Base-by-base conservation (phyloP, 1,140 invertebrate genomes). In the Oreohelix idahoensis region DNA sequence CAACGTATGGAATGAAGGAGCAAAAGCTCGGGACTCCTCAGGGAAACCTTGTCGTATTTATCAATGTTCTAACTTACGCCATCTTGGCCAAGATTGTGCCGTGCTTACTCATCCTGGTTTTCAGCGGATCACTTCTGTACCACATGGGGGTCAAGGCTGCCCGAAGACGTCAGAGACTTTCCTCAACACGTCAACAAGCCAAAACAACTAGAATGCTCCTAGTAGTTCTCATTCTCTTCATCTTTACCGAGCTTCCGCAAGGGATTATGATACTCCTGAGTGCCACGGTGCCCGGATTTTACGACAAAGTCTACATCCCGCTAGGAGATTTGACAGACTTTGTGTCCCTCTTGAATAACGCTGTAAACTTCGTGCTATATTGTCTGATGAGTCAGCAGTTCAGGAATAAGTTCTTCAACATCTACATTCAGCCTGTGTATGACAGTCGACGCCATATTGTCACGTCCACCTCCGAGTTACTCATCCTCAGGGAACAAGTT, bases 371-470 rank as follows among this genome's bases (percentile, higher is more conserved):
- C 89, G 95, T 98, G 36, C 93, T 98, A 8, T 98, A 98, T 89
- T 98, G 97, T 87, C 95, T 95, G 39, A 99, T 98, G 97, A 97
- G 96, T 63, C 94, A 96, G 58, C 97, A 98, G 93, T 99, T 99
- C 90, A 94, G 97, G 20, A 94, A 95, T 39, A 97, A 96, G 1
- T 98, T 98, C 89, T 84, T 89, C 0, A 84, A 88, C 36, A 89
- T 91, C 82, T 92, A 92, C 86, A 89, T 90, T 32, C 51, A 82
- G 66, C 77, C 77, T 10, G 36, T 79, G 4, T 71, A 38, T 15
- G 38, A 80, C 29, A 51, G 81, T 1, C 20, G 86, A 35, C 26
- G 84, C 11, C 29, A 45, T 5, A 49, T 83, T 23, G 83, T 69
- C 39, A 82, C 70, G 38, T 84, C 83, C 15, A 84, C 71, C 38